These are phyloP conservation scores for Vulpes ferrilata DNA, from an alignment of 2,113 vertebrate genomes.

Conservation along the genomic window DNA sequence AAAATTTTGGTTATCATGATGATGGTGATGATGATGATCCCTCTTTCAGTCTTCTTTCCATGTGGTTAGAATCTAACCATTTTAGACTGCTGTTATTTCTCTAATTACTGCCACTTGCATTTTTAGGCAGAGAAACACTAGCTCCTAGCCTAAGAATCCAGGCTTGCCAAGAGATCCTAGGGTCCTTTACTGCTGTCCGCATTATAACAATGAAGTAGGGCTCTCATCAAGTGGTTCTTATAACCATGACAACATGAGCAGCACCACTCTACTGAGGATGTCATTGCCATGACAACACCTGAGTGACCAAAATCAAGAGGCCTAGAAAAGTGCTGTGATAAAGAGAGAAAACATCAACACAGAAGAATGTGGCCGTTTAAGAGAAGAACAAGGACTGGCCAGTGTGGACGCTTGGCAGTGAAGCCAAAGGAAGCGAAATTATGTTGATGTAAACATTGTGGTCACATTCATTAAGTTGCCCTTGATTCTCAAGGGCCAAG, in stretches of 20 bases:
- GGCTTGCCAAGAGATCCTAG: constrained; percentile 43
- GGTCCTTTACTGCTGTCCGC: fast-evolving
- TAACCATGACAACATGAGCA: constrained; percentile 84
- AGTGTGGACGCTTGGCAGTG: not conserved
- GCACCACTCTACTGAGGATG: constrained; percentile 70
- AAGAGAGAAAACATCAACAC: constrained; percentile 50
- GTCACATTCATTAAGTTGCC: not conserved
- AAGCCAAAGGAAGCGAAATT: constrained; percentile 2
- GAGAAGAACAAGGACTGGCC: not conserved
- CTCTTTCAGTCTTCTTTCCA: not conserved
- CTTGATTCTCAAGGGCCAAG: not conserved
- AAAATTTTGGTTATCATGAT: not conserved
- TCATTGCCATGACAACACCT: constrained; percentile 87
- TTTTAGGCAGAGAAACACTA: not conserved
- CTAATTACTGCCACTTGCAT: not conserved
- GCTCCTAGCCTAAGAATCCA: not conserved
- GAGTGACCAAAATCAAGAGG: constrained; percentile 80
- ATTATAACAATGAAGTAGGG: constrained; percentile 60
- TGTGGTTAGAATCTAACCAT: not conserved
- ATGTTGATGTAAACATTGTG: not conserved
- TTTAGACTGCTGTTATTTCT: not conserved
- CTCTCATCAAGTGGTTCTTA: constrained; percentile 76
- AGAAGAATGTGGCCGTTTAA: not conserved
- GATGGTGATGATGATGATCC: not conserved
- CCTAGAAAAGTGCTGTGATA: constrained; percentile 10